Evolutionary conservation across 1,140 invertebrate species (phyloP).

Genomic region (Leptoteleia sp.): DNA sequence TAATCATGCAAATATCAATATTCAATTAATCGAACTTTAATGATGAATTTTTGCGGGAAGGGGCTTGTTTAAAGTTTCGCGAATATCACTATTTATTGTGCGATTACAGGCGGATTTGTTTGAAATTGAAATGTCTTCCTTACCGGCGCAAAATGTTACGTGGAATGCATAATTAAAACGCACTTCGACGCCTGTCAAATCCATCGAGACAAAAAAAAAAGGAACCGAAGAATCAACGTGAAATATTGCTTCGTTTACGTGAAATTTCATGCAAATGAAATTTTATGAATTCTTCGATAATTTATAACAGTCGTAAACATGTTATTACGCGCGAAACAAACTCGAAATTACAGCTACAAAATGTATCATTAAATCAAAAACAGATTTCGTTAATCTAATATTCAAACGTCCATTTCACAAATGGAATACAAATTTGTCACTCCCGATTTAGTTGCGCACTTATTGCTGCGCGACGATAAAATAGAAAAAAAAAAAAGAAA

Average conservation of each 20-base stretch:
- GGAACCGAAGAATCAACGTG: conserved; percentile 32
- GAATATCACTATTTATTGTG: no score
- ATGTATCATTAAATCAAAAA: conserved; percentile 48
- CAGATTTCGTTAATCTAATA: conserved; percentile 50
- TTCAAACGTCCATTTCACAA: conserved; percentile 39
- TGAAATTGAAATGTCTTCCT: conserved; percentile 39
- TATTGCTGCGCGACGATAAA: conserved; percentile 15
- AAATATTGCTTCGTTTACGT: conserved; percentile 23
- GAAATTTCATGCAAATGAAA: conserved; percentile 48
- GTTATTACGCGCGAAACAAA: conserved; percentile 48
- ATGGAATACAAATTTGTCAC: conserved; percentile 44
- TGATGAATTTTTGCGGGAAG: no score
- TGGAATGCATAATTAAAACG: conserved; percentile 57
- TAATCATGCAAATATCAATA: no score
- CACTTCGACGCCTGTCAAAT: conserved; percentile 49
- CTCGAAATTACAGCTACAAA: conserved; percentile 23
- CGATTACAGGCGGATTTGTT: no score
- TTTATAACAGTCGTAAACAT: conserved; percentile 52
- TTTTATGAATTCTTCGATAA: conserved; percentile 50
- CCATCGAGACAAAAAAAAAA: conserved; percentile 32
- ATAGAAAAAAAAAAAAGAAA: conserved; percentile 16
- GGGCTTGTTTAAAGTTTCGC: no score
- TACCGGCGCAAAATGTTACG: conserved; percentile 40
- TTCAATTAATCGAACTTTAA: no score
- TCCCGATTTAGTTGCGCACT: conserved; percentile 20